Evolutionary conservation across 1,140 invertebrate species (phyloP).

Genomic region (Chironomus striatipennis): DNA sequence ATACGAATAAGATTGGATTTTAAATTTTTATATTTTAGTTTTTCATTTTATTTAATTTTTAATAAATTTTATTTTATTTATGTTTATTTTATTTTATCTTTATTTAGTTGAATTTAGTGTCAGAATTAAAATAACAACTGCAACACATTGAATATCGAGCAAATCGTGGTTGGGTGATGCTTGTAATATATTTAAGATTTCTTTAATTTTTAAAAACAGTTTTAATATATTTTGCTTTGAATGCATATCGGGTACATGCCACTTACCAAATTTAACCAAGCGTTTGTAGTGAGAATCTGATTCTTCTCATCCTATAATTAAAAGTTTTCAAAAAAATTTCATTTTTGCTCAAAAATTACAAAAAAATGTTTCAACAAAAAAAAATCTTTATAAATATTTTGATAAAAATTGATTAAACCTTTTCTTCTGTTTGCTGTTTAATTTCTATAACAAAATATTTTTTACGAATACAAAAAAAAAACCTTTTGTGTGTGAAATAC

Average conservation of each 20-base stretch:
- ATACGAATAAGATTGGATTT: background rate
- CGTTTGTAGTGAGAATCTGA: conserved; percentile 92
- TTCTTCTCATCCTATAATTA: conserved; percentile 64
- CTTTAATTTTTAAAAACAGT: background rate
- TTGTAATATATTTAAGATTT: background rate
- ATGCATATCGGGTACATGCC: conserved; percentile 47
- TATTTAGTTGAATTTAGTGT: conserved; percentile 24
- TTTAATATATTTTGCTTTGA: background rate
- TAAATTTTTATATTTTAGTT: conserved; percentile 25
- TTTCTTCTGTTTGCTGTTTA: no score
- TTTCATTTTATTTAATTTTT: conserved; percentile 27
- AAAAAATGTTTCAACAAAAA: background rate
- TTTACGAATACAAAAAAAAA: no score
- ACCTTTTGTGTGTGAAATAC: no score
- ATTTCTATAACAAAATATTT: no score
- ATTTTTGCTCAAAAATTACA: background rate
- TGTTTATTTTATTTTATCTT: background rate
- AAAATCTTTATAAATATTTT: background rate
- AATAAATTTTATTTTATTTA: background rate
- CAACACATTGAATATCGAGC: background rate
- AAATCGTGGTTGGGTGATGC: background rate
- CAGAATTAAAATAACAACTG: no score
- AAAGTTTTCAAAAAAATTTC: conserved; percentile 25
- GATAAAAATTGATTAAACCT: background rate
- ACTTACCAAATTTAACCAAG: conserved; percentile 96